Evolutionary conservation across 2,888 invertebrate species (phyloP), one percentile per base, ranked within the genome.

Genomic region (Allophyes oxyacanthae): DNA sequence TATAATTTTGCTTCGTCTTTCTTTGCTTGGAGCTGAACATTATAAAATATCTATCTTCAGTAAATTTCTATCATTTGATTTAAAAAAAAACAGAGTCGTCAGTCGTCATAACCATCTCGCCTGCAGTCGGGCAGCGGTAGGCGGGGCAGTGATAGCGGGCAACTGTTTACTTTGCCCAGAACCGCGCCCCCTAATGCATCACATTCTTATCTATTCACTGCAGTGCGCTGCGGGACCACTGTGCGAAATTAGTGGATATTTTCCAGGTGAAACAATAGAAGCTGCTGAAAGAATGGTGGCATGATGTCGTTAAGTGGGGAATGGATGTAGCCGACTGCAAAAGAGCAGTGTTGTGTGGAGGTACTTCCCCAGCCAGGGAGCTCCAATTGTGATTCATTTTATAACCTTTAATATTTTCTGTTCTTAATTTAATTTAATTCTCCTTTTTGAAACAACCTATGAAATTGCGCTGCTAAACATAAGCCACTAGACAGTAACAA

Each of bases 171-270:
- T 84, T 86, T 82, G 83, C 80, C 68, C 78, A 38, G 37, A 62
- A 79, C 77, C 75, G 72, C 77, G 76, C 71, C 79, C 66, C 75
- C 79, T 87, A 89, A 90, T 90, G 86, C 87, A 88, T 90, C 88
- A 89, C 82, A 72, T 60, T 76, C 84, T 89, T 91, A 91, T 90
- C 91, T 85, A 66, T 73, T 58, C 58, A 64, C 77, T 83, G 86
- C 87, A 87, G 81, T 83, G 76, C 75, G 64, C 74, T 30, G 43
- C 44, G 54, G 71, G 60, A 51, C 62, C 65, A 56, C 52, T 65
- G 65, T 33, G 53, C 43, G 50, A 73, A 78, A 76, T 77, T 76
- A 56, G 57, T 41, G 60, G 67, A 43, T 59, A 64, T 64, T 66
- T 74, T 55, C 60, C 34, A 44, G 40, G 32, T 13, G 11, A 53